These are phyloP conservation scores for Physeter macrocephalus DNA, from an alignment of 2,113 vertebrate species.

Conservation along the genomic window DNA sequence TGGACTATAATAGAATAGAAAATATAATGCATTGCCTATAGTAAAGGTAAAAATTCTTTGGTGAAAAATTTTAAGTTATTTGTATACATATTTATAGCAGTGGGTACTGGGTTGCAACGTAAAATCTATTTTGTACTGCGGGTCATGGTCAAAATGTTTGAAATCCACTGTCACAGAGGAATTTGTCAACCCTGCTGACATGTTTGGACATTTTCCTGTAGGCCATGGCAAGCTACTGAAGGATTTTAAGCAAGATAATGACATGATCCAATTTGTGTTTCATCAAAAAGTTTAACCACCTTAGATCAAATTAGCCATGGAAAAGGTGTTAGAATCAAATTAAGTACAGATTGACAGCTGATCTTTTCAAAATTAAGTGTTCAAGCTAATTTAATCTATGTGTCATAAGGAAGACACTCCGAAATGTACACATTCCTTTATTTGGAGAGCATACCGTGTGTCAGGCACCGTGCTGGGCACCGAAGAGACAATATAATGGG, in stretches of 20 bases:
- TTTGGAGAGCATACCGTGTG: not conserved
- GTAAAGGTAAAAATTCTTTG: not conserved
- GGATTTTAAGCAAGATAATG: slow-evolving; percentile 48
- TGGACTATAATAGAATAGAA: not conserved
- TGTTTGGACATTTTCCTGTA: too few relatives aligned
- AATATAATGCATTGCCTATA: not conserved
- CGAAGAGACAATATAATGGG: not conserved
- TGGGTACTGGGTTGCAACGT: not conserved
- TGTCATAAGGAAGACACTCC: slow-evolving; percentile 24
- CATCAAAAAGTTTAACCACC: slow-evolving; percentile 45
- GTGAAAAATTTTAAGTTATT: not conserved
- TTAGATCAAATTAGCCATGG: slow-evolving; percentile 60
- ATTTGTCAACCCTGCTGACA: not conserved
- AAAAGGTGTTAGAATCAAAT: slow-evolving; percentile 49
- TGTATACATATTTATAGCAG: not conserved
- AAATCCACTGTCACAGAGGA: not conserved
- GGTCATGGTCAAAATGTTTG: not conserved
- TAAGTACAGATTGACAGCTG: slow-evolving; percentile 39
- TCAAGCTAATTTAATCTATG: slow-evolving; percentile 40
- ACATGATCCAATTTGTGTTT: slow-evolving; percentile 58
- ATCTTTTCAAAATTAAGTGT: slow-evolving; percentile 58
- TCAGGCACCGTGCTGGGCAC: not conserved
- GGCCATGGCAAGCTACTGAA: too few relatives aligned
- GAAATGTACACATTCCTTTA: slow-evolving; percentile 30
- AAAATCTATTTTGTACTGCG: not conserved